These are phyloP conservation scores for Caenorhabditis afra DNA, from an alignment of 2,888 invertebrate species.

Conservation along the genomic window DNA sequence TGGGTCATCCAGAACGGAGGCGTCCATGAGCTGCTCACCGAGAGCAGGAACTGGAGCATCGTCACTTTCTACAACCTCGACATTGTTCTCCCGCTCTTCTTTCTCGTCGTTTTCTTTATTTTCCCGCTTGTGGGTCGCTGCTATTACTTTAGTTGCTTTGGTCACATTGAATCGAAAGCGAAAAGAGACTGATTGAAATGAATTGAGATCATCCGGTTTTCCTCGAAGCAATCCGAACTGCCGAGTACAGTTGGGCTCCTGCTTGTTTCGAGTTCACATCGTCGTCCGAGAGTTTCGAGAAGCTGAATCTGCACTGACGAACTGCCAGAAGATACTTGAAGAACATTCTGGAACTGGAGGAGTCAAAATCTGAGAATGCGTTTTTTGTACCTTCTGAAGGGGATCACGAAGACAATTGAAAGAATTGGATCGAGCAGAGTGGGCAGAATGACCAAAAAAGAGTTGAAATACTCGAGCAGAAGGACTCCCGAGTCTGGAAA, in stretches of 20 bases:
- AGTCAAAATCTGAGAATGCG: background rate
- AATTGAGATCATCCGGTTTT: conserved; percentile 31
- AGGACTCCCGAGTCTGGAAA: conserved; percentile 30
- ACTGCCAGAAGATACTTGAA: conserved; percentile 49
- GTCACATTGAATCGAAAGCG: conserved; percentile 25
- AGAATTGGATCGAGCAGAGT: conserved; percentile 51
- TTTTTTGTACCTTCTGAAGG: conserved; percentile 44
- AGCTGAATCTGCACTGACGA: conserved; percentile 37
- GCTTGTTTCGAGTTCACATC: conserved; percentile 27
- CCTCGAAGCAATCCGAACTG: conserved; percentile 23
- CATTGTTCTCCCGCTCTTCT: conserved; percentile 48
- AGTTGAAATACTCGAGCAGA: conserved; percentile 47
- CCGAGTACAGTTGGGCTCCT: conserved; percentile 10
- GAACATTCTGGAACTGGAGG: conserved; percentile 29
- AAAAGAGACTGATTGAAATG: conserved; percentile 19
- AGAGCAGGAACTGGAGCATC: conserved; percentile 30
- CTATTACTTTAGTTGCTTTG: conserved; percentile 45
- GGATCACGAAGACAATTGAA: conserved; percentile 50
- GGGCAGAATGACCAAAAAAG: conserved; percentile 49
- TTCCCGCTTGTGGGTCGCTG: conserved; percentile 13
- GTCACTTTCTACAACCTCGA: conserved; percentile 57
- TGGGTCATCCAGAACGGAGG: conserved; percentile 61
- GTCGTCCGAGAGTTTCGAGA: conserved; percentile 42
- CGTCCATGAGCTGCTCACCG: conserved; percentile 41
- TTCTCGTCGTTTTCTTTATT: conserved; percentile 20